Conservation (phyloP, 2,797 vertebrate species). For the Falco biarmicus region DNA sequence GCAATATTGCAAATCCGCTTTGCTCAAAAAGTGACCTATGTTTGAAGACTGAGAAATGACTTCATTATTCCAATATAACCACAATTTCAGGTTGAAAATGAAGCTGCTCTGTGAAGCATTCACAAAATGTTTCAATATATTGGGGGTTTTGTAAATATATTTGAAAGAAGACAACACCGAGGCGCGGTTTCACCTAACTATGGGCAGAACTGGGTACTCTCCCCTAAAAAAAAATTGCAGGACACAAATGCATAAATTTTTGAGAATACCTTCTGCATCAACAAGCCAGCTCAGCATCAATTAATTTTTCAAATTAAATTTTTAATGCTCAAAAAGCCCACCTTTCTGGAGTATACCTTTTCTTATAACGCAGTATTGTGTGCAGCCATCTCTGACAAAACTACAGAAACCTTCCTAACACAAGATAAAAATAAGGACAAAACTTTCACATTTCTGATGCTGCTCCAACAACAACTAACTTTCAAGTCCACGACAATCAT, state of each 20-base stretch:
- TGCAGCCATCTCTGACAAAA: rapidly evolving
- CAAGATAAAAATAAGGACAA: rapidly evolving
- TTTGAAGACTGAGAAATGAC: neutral
- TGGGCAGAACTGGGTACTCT: rapidly evolving
- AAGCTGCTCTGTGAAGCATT: neutral
- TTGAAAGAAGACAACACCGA: rapidly evolving
- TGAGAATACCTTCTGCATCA: neutral
- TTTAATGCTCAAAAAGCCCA: neutral
- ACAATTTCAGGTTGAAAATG: rapidly evolving
- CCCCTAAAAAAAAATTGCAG: rapidly evolving
- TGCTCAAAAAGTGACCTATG: rapidly evolving
- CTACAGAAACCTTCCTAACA: neutral
- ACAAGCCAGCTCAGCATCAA: neutral
- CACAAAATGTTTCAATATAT: rapidly evolving
- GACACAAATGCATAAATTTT: rapidly evolving
- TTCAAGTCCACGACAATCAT: rapidly evolving
- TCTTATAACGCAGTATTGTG: rapidly evolving
- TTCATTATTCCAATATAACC: rapidly evolving
- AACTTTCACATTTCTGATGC: rapidly evolving
- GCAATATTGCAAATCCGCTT: rapidly evolving
- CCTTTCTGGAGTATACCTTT: neutral
- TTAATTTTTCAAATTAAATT: rapidly evolving
- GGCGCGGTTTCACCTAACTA: rapidly evolving
- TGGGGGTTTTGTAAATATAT: rapidly evolving
- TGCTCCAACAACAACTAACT: neutral